phyloP scores from a whole-genome alignment of 2,797 vertebrate species.

The Anas capensis region DNA sequence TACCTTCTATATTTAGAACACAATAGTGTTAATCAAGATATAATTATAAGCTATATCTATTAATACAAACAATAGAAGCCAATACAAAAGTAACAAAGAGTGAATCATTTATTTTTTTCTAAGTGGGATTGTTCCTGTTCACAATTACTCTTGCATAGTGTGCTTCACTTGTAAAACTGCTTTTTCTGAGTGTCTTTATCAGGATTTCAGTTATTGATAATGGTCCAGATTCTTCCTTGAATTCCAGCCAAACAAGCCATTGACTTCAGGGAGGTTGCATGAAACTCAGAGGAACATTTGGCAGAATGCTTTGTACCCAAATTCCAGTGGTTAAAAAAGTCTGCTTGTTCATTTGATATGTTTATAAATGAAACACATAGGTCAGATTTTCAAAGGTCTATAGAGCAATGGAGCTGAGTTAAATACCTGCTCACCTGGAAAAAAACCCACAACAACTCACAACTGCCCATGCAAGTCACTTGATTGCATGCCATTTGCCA shows the following conservation, averaged over 20 bases:
- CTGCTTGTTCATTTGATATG: slow-evolving; percentile 58
- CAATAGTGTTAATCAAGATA: slow-evolving; percentile 69
- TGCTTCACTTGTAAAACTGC: slow-evolving; percentile 38
- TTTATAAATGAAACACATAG: slow-evolving; percentile 63
- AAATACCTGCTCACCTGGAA: slow-evolving; percentile 55
- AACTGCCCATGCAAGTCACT: not conserved
- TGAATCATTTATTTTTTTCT: slow-evolving; percentile 46
- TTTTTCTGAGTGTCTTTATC: slow-evolving; percentile 50
- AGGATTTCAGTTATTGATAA: slow-evolving; percentile 63
- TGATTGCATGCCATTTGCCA: not conserved
- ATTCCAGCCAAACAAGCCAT: slow-evolving; percentile 54
- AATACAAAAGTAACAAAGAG: slow-evolving; percentile 51
- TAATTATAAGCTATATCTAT: slow-evolving; percentile 60
- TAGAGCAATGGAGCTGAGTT: slow-evolving; percentile 15
- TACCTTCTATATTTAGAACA: slow-evolving; percentile 68
- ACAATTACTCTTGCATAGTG: slow-evolving; percentile 23
- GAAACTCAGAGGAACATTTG: slow-evolving; percentile 46
- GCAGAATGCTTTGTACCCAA: slow-evolving; percentile 60
- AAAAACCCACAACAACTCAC: not conserved
- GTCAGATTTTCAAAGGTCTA: slow-evolving; percentile 46
- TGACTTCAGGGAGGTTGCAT: slow-evolving; percentile 60
- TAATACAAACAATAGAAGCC: slow-evolving; percentile 56
- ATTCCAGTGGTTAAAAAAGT: slow-evolving; percentile 68
- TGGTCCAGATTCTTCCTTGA: slow-evolving; percentile 56
- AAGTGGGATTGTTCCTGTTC: slow-evolving; percentile 31